Percentiles rank a stretch among this genome's conserved stretches.
Conservation (phyloP, 2,113 vertebrate species). For the Cynoglossus semilaevis region DNA sequence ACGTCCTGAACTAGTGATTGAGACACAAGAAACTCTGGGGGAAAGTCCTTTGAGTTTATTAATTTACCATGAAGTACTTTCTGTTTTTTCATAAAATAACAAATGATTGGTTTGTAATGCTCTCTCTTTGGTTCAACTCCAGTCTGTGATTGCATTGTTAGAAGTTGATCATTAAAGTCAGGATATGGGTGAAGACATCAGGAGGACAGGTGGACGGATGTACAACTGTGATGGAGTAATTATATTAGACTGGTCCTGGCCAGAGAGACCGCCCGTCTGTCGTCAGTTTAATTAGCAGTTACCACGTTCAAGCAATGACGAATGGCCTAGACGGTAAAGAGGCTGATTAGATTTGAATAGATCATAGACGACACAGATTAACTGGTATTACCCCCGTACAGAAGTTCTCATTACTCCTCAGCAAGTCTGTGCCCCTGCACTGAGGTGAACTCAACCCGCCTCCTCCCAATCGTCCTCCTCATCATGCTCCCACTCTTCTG, state of each 20-base stretch:
- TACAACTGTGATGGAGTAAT: conserved; percentile 22
- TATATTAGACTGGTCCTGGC: conserved; percentile 9
- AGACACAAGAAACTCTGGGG: too few species aligned
- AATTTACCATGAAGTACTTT: too few species aligned
- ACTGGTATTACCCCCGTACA: conserved; percentile 56
- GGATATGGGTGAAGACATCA: too few species aligned
- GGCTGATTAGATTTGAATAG: conserved; percentile 60
- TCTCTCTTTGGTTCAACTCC: too few species aligned
- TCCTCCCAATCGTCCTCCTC: background rate
- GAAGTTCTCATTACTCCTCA: conserved; percentile 52
- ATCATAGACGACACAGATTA: conserved; percentile 65
- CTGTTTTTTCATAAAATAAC: too few species aligned
- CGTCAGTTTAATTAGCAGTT: conserved; percentile 53
- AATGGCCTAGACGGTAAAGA: conserved; percentile 40
- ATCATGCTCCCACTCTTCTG: conserved; percentile 3
- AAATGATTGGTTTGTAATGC: too few species aligned
- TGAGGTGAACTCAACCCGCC: conserved; percentile 11
- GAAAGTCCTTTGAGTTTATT: too few species aligned
- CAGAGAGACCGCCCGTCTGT: conserved; percentile 35
- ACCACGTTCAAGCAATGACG: conserved; percentile 57
- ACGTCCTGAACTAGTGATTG: too few species aligned
- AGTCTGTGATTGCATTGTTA: too few species aligned
- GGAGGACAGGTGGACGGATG: background rate
- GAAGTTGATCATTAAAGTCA: too few species aligned
- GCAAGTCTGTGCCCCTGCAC: conserved; percentile 37